phyloP scores from a whole-genome alignment of 2,797 vertebrate genomes.

The Neostethus bicornis region DNA sequence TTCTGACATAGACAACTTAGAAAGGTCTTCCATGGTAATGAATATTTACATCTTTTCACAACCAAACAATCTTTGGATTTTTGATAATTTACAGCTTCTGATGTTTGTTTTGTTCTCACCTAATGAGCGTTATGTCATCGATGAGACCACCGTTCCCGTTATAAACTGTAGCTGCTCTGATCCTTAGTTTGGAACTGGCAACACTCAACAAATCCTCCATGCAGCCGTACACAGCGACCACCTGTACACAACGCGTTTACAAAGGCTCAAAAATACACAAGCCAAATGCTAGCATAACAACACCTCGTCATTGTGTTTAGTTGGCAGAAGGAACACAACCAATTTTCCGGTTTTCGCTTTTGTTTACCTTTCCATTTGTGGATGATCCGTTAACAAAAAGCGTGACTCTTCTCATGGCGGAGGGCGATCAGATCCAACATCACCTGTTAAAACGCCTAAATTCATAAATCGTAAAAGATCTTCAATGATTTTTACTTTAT shows the following conservation, averaged over 20 bases:
- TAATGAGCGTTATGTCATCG: constrained; percentile 88
- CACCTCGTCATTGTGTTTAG: constrained; percentile 3
- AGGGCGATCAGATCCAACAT: background rate
- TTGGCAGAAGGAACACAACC: background rate
- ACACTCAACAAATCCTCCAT: constrained; percentile 87
- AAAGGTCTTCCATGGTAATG: too few relatives aligned
- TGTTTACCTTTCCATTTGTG: constrained; percentile 84
- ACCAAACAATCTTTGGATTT: too few relatives aligned
- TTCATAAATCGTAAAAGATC: background rate
- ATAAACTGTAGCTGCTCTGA: constrained; percentile 87
- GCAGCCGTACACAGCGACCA: constrained; percentile 88
- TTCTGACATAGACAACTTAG: too few relatives aligned
- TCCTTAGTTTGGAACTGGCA: constrained; percentile 87
- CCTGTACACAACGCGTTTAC: constrained; percentile 64
- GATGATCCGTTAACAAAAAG: constrained; percentile 88
- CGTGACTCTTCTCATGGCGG: constrained; percentile 86
- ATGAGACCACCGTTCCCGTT: constrained; percentile 90
- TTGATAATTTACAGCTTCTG: background rate
- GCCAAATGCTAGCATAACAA: background rate
- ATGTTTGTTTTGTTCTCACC: constrained; percentile 65
- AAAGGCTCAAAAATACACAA: background rate
- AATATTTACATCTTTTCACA: too few relatives aligned
- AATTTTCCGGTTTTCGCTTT: background rate
- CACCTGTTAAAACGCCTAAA: background rate
- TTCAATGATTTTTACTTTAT: background rate